These are phyloP conservation scores for Gadus chalcogrammus DNA, from an alignment of 2,113 vertebrate species.

Conservation along the genomic window DNA sequence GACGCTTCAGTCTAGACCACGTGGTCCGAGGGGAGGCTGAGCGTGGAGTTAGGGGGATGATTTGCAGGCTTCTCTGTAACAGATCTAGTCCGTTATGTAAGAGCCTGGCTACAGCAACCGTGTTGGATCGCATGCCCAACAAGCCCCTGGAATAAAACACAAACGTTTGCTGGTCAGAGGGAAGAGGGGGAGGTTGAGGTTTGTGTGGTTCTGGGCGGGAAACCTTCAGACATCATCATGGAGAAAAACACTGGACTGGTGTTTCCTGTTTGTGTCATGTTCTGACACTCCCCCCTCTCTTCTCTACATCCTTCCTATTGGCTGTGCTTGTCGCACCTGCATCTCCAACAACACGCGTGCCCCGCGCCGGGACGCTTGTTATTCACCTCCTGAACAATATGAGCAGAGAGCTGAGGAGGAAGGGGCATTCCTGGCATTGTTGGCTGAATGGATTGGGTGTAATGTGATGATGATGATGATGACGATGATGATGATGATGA, in stretches of 20 bases:
- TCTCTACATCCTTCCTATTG: conserved; percentile 57
- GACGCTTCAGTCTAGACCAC: no score
- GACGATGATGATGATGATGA: no score
- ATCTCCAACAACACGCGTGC: conserved; percentile 42
- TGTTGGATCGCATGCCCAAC: conserved; percentile 20
- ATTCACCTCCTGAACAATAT: conserved; percentile 28
- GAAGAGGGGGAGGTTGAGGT: background rate
- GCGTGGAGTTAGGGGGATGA: no score
- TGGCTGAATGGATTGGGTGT: no score
- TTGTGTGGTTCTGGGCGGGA: background rate
- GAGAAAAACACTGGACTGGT: conserved; percentile 18
- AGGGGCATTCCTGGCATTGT: background rate
- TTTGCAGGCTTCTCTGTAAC: no score
- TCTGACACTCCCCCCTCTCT: conserved; percentile 45
- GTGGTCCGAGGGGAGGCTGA: no score
- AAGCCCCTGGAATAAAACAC: no score
- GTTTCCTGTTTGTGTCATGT: conserved; percentile 67
- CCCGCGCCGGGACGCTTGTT: conserved; percentile 59
- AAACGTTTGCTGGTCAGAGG: background rate
- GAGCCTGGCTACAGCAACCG: conserved; percentile 26
- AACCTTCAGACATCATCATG: conserved; percentile 24
- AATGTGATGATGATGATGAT: no score
- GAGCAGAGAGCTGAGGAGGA: conserved; percentile 35
- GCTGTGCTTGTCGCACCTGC: conserved; percentile 60
- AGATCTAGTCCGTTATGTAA: conserved; percentile 40